Evolutionary conservation across 2,113 vertebrate genomes (phyloP), one percentile per base, ranked within the genome.

Genomic region (Catharus minimus): DNA sequence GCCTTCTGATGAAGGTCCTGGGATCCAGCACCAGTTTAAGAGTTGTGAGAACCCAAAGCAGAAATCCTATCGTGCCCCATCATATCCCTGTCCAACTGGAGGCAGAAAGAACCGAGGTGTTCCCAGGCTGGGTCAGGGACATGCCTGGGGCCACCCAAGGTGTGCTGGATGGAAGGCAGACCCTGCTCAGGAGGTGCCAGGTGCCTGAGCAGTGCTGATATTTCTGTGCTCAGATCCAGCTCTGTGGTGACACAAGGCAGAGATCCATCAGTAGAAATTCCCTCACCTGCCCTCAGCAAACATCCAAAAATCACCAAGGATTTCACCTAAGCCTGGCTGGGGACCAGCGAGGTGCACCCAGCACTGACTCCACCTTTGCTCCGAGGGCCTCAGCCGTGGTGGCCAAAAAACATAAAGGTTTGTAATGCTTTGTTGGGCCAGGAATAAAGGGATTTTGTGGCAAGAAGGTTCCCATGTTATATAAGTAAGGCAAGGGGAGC

Each of bases 401-500:
- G 88, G 91, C 93, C 95, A 95, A 95, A 73, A 86, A 94, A 91
- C 66, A 90, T 78, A 92, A 90, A 68, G 65, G 53, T 22, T 86
- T 64, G 72, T 32, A 77, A 52, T 13, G 65, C 76, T 88, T 88
- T 79, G 76, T 71, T 43, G 77, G 82, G 92, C 82, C 92, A 71
- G 86, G 68, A 93, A 36, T 56, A 79, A 65, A 94, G 91, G 15
- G 67, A 67, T 58, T 66, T 71, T 86, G 79, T 88, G 95, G 89
- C 94, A 55, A 92, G 75, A 94, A 94, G 62, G 73, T 95, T 94
- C 90, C 96, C 84, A 32, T 56, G 47, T 94, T 94, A 82, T 93
- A 38, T 56, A 92, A 95, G 95, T 50, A 66, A 92, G 73, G 69
- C 80, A 66, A 93, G 69, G 88, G 69, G 73, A 91, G 93, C 79